Evolutionary conservation across 1,140 invertebrate species (phyloP), one percentile per base, ranked within the genome.

Genomic region (Heliconius hewitsoni): DNA sequence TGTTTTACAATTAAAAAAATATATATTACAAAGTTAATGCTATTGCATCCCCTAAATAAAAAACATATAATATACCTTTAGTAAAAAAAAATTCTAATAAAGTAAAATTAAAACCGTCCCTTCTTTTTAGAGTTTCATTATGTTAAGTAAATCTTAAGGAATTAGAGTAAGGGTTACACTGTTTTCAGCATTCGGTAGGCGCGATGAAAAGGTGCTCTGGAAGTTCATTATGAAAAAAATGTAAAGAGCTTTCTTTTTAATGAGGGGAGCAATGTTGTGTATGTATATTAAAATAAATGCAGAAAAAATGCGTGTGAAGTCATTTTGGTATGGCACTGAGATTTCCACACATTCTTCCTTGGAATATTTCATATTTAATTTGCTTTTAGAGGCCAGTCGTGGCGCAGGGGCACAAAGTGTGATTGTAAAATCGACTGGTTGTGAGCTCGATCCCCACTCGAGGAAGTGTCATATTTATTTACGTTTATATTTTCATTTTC

Each of bases 191-290:
- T 66, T 66, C 60, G 60, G 60, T 66, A 66, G 60, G 23, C 60
- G 60, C 11, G 60, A 27, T 66, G 60, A 66, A 66, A 66, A 66
- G 60, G 60, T 66, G 60, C 60, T 66, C 60, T 30, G 27, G 27
- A 30, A 27, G 60, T 66, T 66, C 60, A 66, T 66, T 66, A 30
- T 66, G 27, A 66, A 66, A 57, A 66, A 66, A 66, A 66, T 66
- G 60, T 66, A 66, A 66, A 66, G 60, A 66, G 23, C 60, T 66
- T 66, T 66, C 27, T 66, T 66, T 27, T 66, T 66, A 66, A 66
- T 66, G 60, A 66, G 60, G 60, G 27, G 3, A 66, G 60, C 27
- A 66, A 66, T 66, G 60, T 30, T 30, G 27, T 66, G n/a, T 66
- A 23, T 23, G 23, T 23, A 23, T 23, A 23, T n/a, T n/a, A n/a